Evolutionary conservation across 2,797 vertebrate genomes (phyloP).

Genomic region (Phrynocephalus forsythii): DNA sequence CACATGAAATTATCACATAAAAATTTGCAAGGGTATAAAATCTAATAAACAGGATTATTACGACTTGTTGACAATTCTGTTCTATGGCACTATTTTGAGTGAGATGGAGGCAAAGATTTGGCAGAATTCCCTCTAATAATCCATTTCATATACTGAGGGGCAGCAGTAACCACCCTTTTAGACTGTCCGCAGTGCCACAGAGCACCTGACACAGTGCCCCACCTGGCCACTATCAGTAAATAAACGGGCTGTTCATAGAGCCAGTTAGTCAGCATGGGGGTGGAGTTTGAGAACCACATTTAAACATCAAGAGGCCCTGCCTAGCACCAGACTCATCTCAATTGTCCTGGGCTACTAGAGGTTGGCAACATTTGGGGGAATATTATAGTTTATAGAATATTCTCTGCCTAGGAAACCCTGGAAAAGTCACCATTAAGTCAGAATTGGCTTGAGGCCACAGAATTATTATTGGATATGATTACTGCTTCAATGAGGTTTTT

Average conservation of each 20-base stretch:
- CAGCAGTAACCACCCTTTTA: neutral
- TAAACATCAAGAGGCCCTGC: neutral
- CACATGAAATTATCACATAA: no score
- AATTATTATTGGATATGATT: no score
- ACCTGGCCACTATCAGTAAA: neutral
- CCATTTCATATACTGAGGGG: neutral
- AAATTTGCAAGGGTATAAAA: no score
- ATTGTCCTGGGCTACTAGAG: neutral
- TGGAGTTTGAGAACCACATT: no score
- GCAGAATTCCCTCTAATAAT: no score
- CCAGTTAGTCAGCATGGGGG: neutral
- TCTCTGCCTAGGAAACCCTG: no score
- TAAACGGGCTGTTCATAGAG: neutral
- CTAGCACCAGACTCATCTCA: neutral
- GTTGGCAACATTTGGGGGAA: neutral
- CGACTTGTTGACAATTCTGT: no score
- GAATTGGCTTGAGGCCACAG: no score
- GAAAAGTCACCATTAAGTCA: no score
- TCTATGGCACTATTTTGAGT: neutral
- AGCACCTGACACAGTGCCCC: no score
- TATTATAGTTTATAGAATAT: neutral
- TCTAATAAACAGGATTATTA: no score
- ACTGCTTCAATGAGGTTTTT: neutral
- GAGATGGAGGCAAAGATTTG: neutral
- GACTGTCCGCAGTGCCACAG: neutral